Conservation (phyloP, 2,888 invertebrate species). For the Hyles lineata region DNA sequence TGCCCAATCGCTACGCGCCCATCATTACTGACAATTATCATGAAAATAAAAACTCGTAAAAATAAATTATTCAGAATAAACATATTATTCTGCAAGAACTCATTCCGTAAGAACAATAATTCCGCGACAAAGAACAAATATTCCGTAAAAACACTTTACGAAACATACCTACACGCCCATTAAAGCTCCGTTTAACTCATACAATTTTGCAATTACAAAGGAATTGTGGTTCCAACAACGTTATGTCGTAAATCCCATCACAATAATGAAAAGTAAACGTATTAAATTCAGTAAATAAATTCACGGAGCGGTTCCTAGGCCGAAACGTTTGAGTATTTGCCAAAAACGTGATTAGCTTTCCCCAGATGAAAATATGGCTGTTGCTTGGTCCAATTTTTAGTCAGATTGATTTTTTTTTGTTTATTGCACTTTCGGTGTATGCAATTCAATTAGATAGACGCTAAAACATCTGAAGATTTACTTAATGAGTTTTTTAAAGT, state of each 20-base stretch:
- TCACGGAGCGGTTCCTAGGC: conserved; percentile 21
- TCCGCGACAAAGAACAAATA: background rate
- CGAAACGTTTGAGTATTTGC: conserved; percentile 49
- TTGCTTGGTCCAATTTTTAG: conserved; percentile 26
- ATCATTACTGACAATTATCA: no score
- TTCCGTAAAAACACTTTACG: background rate
- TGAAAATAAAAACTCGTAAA: no score
- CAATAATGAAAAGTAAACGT: conserved; percentile 32
- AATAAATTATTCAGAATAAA: background rate
- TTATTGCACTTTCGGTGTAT: conserved; percentile 14
- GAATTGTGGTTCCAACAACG: conserved; percentile 28
- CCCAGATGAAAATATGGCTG: conserved; percentile 38
- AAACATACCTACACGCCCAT: background rate
- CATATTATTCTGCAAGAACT: background rate
- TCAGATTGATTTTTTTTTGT: conserved; percentile 29
- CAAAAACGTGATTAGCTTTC: conserved; percentile 53
- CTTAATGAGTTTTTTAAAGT: background rate
- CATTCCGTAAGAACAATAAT: background rate
- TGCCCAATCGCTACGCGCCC: no score
- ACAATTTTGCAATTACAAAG: conserved; percentile 15
- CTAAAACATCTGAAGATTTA: background rate
- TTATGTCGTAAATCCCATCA: conserved; percentile 35
- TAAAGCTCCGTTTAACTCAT: background rate
- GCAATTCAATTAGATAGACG: background rate
- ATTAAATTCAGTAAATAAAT: conserved; percentile 30